Base-by-base conservation (phyloP, 2,888 invertebrate genomes). In the Sarcophaga variegata region DNA sequence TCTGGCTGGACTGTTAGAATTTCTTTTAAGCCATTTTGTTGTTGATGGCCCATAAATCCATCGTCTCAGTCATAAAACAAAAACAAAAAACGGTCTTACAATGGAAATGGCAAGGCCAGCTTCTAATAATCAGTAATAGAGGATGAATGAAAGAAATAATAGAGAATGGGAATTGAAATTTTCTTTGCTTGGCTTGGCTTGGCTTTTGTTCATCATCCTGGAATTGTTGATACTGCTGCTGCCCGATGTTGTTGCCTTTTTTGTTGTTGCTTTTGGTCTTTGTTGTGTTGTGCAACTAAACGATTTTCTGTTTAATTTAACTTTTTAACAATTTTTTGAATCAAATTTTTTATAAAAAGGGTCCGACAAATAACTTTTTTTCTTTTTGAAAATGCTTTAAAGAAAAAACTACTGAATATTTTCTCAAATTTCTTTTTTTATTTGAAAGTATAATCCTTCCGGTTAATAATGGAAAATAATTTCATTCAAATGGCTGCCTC, bases 231-330 rank as follows among this genome's bases (percentile, higher is more conserved):
- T 45, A n/a, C 14, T 66, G 12, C 10, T 20, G 45, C 12, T 47
- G 59, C 67, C 27, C 20, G 54, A 22, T 70, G 37, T 64, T 74
- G 54, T 22, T 79, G 60, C 27, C 12, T 59, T 63, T 22, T 59
- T 64, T 14, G 60, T 49, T 69, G 63, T 20, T 47, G 27, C 22
- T 60, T 37, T 25, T 59, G 77, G 74, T 37, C 49, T 17, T 69
- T 88, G 66, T 87, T 84, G 80, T 76, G 60, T 71, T 78, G 37
- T 74, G 54, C 77, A 81, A 78, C 85, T 81, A 81, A 85, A 85
- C 81, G 81, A 87, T 87, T 87, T 87, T 87, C 87, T 87, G 81
- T 87, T 84, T 84, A 87, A 87, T 87, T 87, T 84, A 87, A 87
- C 87, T 84, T 82, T 82, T 76, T 76, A 78, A 83, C 22, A 69